These are phyloP conservation scores for Synaphobranchus kaupii DNA, from an alignment of 2,797 vertebrate genomes.

Conservation along the genomic window DNA sequence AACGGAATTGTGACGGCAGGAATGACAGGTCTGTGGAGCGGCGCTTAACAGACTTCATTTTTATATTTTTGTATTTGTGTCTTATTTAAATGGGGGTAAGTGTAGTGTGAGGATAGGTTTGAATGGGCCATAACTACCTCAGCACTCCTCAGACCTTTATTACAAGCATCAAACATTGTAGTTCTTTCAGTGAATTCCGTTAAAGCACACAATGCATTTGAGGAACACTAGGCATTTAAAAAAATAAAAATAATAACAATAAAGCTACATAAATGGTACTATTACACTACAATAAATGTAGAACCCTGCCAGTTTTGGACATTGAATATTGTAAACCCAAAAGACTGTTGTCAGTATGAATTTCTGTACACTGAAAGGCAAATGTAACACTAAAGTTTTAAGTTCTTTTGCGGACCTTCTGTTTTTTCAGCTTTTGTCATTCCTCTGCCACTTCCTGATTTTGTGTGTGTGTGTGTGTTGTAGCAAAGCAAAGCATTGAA, in stretches of 20 bases:
- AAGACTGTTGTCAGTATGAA: neutral
- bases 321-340: neutral
- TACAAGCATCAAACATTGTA: neutral
- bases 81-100: constrained; percentile 1
- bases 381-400: neutral
- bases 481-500: neutral
- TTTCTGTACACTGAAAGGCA: neutral
- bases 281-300: neutral
- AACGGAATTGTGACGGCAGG: constrained; percentile 8
- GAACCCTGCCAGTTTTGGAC: neutral
- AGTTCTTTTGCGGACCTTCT: neutral
- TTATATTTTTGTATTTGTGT: constrained; percentile 14
- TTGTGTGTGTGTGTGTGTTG: neutral
- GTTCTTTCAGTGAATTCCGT: neutral
- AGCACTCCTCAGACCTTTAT: neutral
- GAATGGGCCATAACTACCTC: constrained; percentile 32
- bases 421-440: neutral
- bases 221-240: neutral
- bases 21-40: constrained; percentile 5
- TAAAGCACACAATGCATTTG: neutral
- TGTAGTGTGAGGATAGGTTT: constrained; percentile 12
- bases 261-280: neutral
- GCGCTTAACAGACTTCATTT: constrained; percentile 13
- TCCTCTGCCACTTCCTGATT: neutral
- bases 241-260: neutral